Base-by-base conservation (phyloP, 2,797 vertebrate genomes). In the Falco novaeseelandiae region DNA sequence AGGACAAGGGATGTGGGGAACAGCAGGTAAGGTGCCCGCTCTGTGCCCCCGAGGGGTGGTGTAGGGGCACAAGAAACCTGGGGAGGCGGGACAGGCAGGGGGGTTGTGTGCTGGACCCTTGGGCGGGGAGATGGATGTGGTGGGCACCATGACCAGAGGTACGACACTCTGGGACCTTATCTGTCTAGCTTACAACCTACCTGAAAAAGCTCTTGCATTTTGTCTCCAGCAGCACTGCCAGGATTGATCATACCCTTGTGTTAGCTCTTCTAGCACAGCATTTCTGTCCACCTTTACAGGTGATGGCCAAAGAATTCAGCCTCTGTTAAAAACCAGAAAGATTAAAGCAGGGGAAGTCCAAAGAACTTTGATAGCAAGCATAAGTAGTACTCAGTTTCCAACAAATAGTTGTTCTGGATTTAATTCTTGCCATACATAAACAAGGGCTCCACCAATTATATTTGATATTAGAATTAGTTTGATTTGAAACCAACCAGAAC, bases 401-500 rank as follows among this genome's bases (percentile, higher is more conserved):
- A 18, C 8, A 46, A 27, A 69, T 4, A 40, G 46, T 52, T 52
- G n/a, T 65, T 87, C 86, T 51, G 57, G 52, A n/a, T 61, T 58
- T 86, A 91, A 83, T 93, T 70, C 62, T 87, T 69, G 65, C 86
- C 32, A 19, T 83, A 58, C 10, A 12, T 58, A 59, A 89, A 57
- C 46, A 87, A 81, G 46, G 49, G 18, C 51, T 89, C 23, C 44
- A 70, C 84, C 57, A 92, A 29, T 42, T 85, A 34, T 93, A 29
- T 51, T 85, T 83, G 71, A 55, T 83, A 91, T 71, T 73, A 54
- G 92, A 78, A 81, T 83, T 61, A 89, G 83, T 82, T 84, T 74
- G 81, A 86, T 91, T 85, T 91, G 76, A 96, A 91, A 57, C 62
- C 93, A 78, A 30, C 21, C 94, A 97, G 95, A 96, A 58, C 90